Conservation (phyloP, 2,888 invertebrate species). For the Pilophorus perplexus region DNA sequence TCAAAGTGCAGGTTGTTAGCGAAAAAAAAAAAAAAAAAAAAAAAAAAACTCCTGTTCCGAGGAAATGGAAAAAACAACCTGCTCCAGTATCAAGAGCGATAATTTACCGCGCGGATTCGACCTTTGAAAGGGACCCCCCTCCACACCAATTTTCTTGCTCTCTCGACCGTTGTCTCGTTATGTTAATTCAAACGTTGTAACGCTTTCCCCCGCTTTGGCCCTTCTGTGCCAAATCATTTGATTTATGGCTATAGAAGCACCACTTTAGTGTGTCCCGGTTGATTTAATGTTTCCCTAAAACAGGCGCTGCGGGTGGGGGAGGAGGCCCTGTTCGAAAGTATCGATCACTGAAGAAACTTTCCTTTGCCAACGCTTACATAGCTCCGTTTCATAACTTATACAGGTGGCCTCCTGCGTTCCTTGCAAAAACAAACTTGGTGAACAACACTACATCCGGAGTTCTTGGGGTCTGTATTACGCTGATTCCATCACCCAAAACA, state of each 20-base stretch:
- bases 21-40: too few relatives aligned
- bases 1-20: too few relatives aligned
- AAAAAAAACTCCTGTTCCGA: too few relatives aligned
- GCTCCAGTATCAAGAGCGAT: too few relatives aligned
- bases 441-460: too few relatives aligned
- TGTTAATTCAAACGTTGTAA: constrained; percentile 31
- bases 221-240: constrained; percentile 27
- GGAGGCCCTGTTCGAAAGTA: constrained; percentile 4
- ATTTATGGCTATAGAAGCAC: constrained; percentile 28
- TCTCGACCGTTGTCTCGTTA: constrained; percentile 21
- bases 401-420: too few relatives aligned
- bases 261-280: constrained; percentile 19
- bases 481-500: too few relatives aligned
- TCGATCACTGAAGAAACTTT: constrained; percentile 13
- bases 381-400: constrained; percentile 2
- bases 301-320: too few relatives aligned
- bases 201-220: constrained; percentile 24
- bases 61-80: too few relatives aligned
- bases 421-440: too few relatives aligned
- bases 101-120: neutral
- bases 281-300: constrained; percentile 29
- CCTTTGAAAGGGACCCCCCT: neutral
- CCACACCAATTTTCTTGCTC: constrained; percentile 2
- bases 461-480: too few relatives aligned
- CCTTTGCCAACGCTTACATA: neutral